phyloP scores from a whole-genome alignment of 2,113 vertebrate genomes.

The Nicator chloris region DNA sequence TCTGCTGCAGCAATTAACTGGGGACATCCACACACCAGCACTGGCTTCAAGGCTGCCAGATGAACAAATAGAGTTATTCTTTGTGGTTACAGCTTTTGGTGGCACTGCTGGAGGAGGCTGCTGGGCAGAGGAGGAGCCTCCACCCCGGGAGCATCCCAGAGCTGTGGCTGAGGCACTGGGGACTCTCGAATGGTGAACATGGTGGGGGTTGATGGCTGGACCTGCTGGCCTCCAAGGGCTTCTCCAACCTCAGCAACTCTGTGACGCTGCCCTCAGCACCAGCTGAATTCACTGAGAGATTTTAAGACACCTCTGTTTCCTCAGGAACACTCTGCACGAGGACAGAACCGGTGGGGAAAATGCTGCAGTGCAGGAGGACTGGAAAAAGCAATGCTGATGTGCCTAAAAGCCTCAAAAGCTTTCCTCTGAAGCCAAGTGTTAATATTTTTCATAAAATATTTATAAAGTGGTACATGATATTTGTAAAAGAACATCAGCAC shows the following conservation, averaged over 20 bases:
- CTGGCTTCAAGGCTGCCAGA: neutral
- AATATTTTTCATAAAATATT: neutral
- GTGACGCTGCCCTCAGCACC: neutral
- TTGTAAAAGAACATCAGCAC: neutral
- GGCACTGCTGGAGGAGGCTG: neutral
- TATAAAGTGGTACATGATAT: neutral
- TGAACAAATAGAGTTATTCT: neutral
- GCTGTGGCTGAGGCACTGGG: neutral
- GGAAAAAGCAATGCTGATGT: neutral
- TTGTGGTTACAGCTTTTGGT: neutral
- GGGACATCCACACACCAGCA: neutral
- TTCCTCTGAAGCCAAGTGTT: neutral
- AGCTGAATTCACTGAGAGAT: neutral
- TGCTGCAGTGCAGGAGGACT: neutral
- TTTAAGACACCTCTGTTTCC: neutral
- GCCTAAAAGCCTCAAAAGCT: neutral
- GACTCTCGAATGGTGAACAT: fast-evolving
- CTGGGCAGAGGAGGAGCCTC: neutral
- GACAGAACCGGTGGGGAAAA: neutral
- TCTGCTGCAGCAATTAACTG: neutral
- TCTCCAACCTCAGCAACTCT: neutral
- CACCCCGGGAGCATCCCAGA: neutral
- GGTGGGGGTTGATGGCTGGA: fast-evolving
- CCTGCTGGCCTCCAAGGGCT: neutral
- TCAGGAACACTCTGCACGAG: neutral